A percentile compares a stretch with the other conserved stretches of the same genome.
These are phyloP conservation scores for Stercorarius parasiticus DNA, from an alignment of 2,113 vertebrate species.

Conservation along the genomic window DNA sequence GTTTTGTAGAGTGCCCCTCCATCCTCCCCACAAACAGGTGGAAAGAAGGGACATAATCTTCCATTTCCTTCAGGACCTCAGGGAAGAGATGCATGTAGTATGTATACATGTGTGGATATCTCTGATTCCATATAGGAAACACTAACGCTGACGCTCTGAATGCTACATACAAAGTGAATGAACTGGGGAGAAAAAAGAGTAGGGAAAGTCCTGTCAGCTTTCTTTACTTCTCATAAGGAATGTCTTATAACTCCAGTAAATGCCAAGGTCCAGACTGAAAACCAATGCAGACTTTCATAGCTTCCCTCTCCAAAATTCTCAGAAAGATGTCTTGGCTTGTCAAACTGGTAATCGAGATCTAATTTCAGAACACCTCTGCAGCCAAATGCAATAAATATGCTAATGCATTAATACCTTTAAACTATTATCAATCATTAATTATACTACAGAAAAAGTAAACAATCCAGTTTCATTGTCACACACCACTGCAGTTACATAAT, in stretches of 20 bases:
- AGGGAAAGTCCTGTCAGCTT: not conserved
- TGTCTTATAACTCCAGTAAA: not conserved
- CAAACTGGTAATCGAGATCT: not conserved
- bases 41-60: not conserved
- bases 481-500: not conserved
- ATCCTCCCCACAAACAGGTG: not conserved
- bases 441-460: not conserved
- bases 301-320: not conserved
- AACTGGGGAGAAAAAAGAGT: not conserved
- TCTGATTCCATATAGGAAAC: not conserved
- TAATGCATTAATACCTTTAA: not conserved
- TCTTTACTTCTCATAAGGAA: not conserved
- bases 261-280: not conserved
- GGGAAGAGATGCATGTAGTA: not conserved
- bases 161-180: not conserved
- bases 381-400: not conserved
- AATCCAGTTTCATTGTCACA: not conserved
- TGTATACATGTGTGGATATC: accelerated
- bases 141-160: not conserved
- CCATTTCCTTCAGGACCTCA: not conserved
- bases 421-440: not conserved
- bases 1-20: not conserved
- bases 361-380: slow-evolving; percentile 4
- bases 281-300: not conserved
- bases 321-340: not conserved